phyloP scores from a whole-genome alignment of 1,140 invertebrate species.

The Trichonephila clavata region DNA sequence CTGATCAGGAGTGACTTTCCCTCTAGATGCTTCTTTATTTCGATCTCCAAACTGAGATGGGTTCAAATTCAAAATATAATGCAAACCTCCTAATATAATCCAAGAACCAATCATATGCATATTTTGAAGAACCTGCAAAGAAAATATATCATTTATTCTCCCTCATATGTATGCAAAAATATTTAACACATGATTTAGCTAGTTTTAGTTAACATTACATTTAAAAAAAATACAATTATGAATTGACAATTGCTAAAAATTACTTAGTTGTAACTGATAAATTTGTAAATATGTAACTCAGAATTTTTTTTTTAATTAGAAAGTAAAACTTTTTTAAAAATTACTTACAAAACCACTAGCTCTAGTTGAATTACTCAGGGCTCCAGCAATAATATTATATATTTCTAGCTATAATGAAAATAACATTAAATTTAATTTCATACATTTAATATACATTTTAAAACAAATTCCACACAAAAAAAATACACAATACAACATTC shows the following conservation, averaged over 20 bases:
- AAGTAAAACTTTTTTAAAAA: constrained; percentile 8
- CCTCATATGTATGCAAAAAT: not conserved
- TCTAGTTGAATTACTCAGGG: constrained; percentile 91
- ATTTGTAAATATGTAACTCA: not conserved
- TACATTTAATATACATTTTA: too few species aligned
- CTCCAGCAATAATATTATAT: constrained; percentile 89
- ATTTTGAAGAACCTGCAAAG: constrained; percentile 90
- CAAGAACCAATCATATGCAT: constrained; percentile 92
- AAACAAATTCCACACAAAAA: too few species aligned
- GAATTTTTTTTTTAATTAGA: too few species aligned
- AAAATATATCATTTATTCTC: not conserved
- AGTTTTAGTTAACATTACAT: not conserved
- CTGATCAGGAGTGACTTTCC: constrained; percentile 82
- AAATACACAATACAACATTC: too few species aligned
- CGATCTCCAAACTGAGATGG: constrained; percentile 80
- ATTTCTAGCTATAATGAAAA: constrained; percentile 85
- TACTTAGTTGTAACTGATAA: too few species aligned
- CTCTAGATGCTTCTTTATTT: constrained; percentile 79
- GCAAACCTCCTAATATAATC: constrained; percentile 92
- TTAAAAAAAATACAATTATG: not conserved
- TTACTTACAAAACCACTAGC: constrained; percentile 91
- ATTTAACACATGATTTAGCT: too few species aligned
- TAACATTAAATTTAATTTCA: not conserved
- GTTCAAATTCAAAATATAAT: constrained; percentile 83
- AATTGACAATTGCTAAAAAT: not conserved